These are phyloP conservation scores for Melinopterus prodromus DNA, from an alignment of 2,888 invertebrate species.

Conservation along the genomic window DNA sequence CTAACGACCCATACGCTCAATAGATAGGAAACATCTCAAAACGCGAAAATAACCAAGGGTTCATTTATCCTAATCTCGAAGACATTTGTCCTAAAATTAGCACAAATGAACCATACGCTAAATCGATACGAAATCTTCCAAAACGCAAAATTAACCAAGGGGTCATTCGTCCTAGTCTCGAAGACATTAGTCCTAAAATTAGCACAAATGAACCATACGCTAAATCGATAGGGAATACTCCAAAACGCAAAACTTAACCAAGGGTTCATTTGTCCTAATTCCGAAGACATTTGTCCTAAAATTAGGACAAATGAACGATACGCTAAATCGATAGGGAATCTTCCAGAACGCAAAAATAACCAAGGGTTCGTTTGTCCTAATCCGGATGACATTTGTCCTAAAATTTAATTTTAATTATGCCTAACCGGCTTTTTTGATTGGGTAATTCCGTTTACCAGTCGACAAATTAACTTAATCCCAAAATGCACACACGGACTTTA, in stretches of 20 bases:
- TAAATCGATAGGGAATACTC: neutral
- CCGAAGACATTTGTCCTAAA: neutral
- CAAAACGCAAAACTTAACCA: neutral
- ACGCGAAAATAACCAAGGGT: neutral
- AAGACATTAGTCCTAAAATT: neutral
- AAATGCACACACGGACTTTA: slow-evolving; percentile 10
- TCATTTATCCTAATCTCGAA: neutral
- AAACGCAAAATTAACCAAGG: neutral
- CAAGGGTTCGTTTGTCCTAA: neutral
- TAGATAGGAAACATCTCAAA: neutral
- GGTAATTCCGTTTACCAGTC: neutral
- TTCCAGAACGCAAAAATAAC: neutral
- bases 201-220: neutral
- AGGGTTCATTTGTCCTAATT: neutral
- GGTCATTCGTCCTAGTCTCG: neutral
- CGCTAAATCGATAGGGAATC: neutral
- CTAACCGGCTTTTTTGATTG: slow-evolving; percentile 4
- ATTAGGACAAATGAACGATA: neutral
- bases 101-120: neutral
- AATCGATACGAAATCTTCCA: neutral
- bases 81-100: neutral
- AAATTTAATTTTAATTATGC: neutral
- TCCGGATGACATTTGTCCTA: neutral
- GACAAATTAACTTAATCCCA: slow-evolving; percentile 4
- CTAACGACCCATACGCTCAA: neutral